Evolutionary conservation across 2,888 invertebrate genomes (phyloP).

Genomic region (Drosophila fulvimacula): DNA sequence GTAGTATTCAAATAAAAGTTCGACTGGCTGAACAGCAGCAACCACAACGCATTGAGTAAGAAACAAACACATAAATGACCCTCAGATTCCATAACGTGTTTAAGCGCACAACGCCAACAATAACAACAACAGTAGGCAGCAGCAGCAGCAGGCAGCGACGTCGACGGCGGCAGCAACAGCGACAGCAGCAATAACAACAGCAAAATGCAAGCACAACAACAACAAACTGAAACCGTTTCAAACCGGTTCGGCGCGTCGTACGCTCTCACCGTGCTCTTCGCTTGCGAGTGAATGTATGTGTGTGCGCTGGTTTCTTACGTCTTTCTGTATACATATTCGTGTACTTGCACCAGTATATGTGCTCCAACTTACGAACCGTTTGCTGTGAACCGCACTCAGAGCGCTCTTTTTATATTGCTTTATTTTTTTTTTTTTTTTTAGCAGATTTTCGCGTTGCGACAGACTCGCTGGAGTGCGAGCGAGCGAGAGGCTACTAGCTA

Average conservation of each 20-base stretch:
- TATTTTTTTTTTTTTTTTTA: conserved; percentile 14
- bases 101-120: conserved; percentile 25
- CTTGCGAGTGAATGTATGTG: conserved; percentile 8
- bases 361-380: conserved; percentile 53
- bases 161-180: not conserved
- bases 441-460: conserved; percentile 32
- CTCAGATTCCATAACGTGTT: conserved; percentile 54
- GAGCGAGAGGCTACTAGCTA: conserved; percentile 28
- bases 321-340: not conserved
- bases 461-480: conserved; percentile 27
- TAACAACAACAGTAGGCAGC: conserved; percentile 3
- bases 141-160: conserved; percentile 3
- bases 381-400: conserved; percentile 52
- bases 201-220: conserved; percentile 31
- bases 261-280: conserved; percentile 8
- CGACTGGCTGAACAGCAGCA: conserved; percentile 5
- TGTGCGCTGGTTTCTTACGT: conserved; percentile 23
- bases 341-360: not conserved
- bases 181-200: conserved; percentile 14
- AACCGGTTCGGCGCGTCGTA: conserved; percentile 55
- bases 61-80: conserved; percentile 44
- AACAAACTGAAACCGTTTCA: conserved; percentile 57
- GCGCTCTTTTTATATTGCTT: conserved; percentile 37
- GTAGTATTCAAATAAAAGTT: conserved; percentile 22
- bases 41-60: conserved; percentile 21